phyloP scores from a whole-genome alignment of 2,113 vertebrate genomes.

The Lamprologus callipterus region DNA sequence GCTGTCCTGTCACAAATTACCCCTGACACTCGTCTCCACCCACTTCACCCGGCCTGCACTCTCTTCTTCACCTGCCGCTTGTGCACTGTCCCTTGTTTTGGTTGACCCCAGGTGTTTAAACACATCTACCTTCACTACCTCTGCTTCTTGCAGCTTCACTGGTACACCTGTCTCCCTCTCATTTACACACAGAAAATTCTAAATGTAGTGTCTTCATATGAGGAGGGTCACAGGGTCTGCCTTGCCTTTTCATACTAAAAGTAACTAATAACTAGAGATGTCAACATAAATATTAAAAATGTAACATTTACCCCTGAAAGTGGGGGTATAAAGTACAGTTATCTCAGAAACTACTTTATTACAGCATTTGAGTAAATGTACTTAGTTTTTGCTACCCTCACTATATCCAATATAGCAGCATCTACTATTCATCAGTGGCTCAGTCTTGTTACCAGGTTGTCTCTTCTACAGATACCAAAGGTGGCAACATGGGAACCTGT shows the following conservation, averaged over 20 bases:
- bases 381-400: background rate
- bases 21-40: background rate
- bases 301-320: background rate
- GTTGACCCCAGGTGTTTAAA: background rate
- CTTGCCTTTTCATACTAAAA: background rate
- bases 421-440: background rate
- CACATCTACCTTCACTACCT: background rate
- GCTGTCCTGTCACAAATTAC: background rate
- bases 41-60: background rate
- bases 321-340: background rate
- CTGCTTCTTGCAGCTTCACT: background rate
- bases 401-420: background rate
- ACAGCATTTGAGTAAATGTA: background rate
- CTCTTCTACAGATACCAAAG: slow-evolving; percentile 55
- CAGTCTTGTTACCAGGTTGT: background rate
- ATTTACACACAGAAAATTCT: background rate
- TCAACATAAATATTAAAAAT: background rate
- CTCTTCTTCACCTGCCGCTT: background rate
- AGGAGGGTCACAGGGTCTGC: background rate
- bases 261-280: background rate
- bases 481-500: slow-evolving; percentile 64
- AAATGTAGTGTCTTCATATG: background rate
- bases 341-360: background rate
- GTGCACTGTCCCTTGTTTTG: background rate
- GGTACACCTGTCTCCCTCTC: background rate